These are phyloP conservation scores for Agrenia bidenticulata DNA, from an alignment of 2,888 invertebrate species.

Conservation along the genomic window DNA sequence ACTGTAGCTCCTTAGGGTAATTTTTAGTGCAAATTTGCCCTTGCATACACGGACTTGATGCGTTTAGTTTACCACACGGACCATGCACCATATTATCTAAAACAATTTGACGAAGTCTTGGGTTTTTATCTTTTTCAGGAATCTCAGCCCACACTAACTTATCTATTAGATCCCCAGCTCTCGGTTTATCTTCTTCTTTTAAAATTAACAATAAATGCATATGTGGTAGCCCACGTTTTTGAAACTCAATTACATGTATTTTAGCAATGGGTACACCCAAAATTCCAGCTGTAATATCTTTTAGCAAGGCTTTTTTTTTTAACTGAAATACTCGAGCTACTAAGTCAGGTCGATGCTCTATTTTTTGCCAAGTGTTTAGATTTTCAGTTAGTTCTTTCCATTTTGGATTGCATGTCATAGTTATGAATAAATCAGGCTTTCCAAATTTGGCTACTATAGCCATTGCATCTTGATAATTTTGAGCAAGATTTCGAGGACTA, in stretches of 20 bases:
- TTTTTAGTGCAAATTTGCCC: slow-evolving; percentile 56
- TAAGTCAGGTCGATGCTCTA: slow-evolving; percentile 50
- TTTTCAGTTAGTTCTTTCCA: slow-evolving; percentile 55
- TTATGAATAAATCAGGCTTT: slow-evolving; percentile 57
- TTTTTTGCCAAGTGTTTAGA: slow-evolving; percentile 37
- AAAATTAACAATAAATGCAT: slow-evolving; percentile 40
- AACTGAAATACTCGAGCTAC: slow-evolving; percentile 50
- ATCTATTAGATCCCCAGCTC: slow-evolving; percentile 52
- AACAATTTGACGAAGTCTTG: slow-evolving; percentile 54
- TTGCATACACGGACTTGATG: slow-evolving; percentile 55
- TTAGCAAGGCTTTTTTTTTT: slow-evolving; percentile 49
- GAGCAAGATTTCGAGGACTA: slow-evolving; percentile 55
- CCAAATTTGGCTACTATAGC: slow-evolving; percentile 57
- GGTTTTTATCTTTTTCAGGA: slow-evolving; percentile 53
- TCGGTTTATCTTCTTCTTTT: slow-evolving; percentile 24
- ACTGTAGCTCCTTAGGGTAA: slow-evolving; percentile 54
- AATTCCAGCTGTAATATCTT: slow-evolving; percentile 41
- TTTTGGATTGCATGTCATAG: slow-evolving; percentile 57
- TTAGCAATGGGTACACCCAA: slow-evolving; percentile 48
- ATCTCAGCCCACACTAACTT: slow-evolving; percentile 55
- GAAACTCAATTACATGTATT: slow-evolving; percentile 49
- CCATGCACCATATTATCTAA: slow-evolving; percentile 55
- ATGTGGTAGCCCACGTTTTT: slow-evolving; percentile 51
- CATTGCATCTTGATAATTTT: slow-evolving; percentile 58
- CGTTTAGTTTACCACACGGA: slow-evolving; percentile 54